phyloP scores from a whole-genome alignment of 2,113 vertebrate species.

The Scomber japonicus region DNA sequence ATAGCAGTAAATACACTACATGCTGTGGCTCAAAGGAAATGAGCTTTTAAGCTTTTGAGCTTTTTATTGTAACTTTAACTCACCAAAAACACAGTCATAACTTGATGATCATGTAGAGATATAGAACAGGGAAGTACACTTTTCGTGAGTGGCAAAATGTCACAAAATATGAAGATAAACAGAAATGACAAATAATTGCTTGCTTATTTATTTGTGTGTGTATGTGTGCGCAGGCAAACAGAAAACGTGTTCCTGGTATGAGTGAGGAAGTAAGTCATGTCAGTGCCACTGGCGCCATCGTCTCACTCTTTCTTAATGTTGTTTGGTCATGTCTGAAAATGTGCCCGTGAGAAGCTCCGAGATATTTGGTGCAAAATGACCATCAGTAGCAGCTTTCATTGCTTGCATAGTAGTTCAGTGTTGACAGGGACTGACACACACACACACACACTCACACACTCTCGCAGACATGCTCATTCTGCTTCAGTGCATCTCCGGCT shows the following conservation, averaged over 20 bases:
- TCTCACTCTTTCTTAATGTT: background rate
- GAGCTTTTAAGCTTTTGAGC: no score
- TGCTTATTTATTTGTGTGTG: background rate
- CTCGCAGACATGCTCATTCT: conserved; percentile 70
- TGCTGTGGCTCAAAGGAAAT: no score
- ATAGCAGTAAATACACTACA: no score
- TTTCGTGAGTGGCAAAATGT: no score
- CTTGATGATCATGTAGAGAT: no score
- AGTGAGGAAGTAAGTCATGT: conserved; percentile 44
- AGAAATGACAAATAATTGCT: background rate
- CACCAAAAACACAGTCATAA: no score
- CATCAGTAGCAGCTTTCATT: conserved; percentile 60
- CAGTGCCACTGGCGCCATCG: background rate
- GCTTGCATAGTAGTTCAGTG: conserved; percentile 53
- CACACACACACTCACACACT: background rate
- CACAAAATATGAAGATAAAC: background rate
- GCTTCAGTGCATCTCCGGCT: conserved; percentile 69
- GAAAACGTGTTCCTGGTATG: background rate
- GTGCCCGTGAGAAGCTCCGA: conserved; percentile 22
- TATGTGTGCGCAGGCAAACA: background rate
- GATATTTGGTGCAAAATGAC: conserved; percentile 44
- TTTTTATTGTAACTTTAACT: background rate
- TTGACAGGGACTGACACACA: conserved; percentile 58
- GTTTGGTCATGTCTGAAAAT: conserved; percentile 13
- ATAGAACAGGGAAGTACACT: no score